Evolutionary conservation across 2,113 vertebrate species (phyloP).

Genomic region (Australoheros scitulus): DNA sequence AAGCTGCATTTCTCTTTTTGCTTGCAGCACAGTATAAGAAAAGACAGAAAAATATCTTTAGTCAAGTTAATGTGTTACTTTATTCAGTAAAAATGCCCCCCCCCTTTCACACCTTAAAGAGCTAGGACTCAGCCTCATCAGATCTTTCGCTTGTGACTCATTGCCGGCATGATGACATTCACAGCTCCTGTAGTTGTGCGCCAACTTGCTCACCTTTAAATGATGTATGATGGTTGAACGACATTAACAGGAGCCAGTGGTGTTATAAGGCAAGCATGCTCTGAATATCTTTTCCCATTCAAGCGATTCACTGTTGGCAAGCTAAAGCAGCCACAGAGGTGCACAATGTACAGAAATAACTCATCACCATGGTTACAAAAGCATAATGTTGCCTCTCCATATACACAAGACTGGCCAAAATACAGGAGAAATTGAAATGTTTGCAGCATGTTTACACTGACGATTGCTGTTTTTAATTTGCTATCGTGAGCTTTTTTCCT

Average conservation of each 20-base stretch:
- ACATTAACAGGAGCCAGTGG: conserved; percentile 7
- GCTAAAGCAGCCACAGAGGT: conserved; percentile 43
- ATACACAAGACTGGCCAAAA: conserved; percentile 19
- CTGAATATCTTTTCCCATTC: conserved; percentile 14
- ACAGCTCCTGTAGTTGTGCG: conserved; percentile 54
- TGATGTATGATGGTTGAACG: conserved; percentile 42
- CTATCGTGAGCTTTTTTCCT: conserved; percentile 37
- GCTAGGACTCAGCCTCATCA: conserved; percentile 59
- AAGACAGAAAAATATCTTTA: background rate
- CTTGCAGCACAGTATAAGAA: background rate
- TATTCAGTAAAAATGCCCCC: conserved; percentile 30
- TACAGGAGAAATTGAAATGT: conserved; percentile 5
- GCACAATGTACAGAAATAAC: conserved; percentile 70
- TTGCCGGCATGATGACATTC: conserved; percentile 71
- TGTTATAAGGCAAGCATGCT: conserved; percentile 29
- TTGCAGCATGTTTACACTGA: background rate
- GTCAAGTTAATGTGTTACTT: background rate
- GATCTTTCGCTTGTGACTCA: conserved; percentile 71
- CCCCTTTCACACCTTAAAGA: conserved; percentile 49
- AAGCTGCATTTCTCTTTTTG: background rate
- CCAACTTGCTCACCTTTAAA: conserved; percentile 56
- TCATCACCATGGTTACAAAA: conserved; percentile 72
- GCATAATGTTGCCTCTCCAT: conserved; percentile 53
- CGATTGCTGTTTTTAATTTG: conserved; percentile 36
- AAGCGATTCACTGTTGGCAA: conserved; percentile 31